These are phyloP conservation scores for Stylophora pistillata DNA, from an alignment of 64 coral and sea anemone species.

Conservation along the genomic window DNA sequence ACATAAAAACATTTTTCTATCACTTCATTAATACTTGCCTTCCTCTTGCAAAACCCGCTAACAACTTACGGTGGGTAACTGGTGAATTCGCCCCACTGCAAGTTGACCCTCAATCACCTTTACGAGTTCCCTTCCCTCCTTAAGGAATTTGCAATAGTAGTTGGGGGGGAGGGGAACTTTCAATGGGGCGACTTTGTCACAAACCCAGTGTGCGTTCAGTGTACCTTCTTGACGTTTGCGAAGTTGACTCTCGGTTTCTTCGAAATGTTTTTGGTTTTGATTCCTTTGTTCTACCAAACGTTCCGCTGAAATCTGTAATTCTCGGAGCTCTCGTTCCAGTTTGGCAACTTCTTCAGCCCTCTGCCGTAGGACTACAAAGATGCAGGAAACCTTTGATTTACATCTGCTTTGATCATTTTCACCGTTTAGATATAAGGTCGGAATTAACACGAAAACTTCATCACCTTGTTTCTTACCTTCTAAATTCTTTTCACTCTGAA, in stretches of 20 bases:
- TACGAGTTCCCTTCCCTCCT: background rate
- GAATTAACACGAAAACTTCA: background rate
- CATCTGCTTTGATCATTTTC: too few relatives aligned
- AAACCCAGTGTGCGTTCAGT: too few relatives aligned
- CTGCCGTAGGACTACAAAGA: constrained; percentile 39
- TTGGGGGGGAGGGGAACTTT: too few relatives aligned
- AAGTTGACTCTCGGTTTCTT: constrained; percentile 23
- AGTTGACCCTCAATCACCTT: background rate
- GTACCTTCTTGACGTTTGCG: constrained; percentile 53
- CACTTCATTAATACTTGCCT: too few relatives aligned
- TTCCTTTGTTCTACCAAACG: constrained; percentile 26
- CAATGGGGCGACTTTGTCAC: too few relatives aligned
- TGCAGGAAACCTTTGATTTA: background rate
- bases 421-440: background rate
- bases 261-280: constrained; percentile 33
- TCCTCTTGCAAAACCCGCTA: too few relatives aligned
- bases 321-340: constrained; percentile 50
- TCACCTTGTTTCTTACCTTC: constrained; percentile 12
- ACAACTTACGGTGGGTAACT: too few relatives aligned
- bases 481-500: constrained; percentile 53
- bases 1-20: too few relatives aligned
- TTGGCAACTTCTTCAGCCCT: constrained; percentile 48
- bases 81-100: too few relatives aligned
- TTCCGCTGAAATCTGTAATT: constrained; percentile 43
- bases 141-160: too few relatives aligned